Percentiles rank a stretch among this genome's conserved stretches.
Conservation (phyloP, 2,888 invertebrate genomes). For the Phortica okadai region DNA sequence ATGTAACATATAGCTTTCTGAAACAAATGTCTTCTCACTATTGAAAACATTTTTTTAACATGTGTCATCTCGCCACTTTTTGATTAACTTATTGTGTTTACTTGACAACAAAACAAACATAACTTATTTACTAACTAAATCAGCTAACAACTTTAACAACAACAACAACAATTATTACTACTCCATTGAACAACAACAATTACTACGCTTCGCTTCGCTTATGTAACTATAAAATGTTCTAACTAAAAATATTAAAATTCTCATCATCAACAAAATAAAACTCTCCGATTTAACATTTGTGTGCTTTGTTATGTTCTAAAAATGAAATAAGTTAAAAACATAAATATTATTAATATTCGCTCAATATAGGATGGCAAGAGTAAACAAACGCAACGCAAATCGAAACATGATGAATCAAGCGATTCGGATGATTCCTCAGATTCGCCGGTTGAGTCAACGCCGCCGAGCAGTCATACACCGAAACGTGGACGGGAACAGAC, state of each 20-base stretch:
- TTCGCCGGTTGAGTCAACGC: slow-evolving; percentile 68
- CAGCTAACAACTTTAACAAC: background rate
- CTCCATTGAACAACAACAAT: slow-evolving; percentile 11
- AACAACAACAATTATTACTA: background rate
- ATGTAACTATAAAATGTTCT: slow-evolving; percentile 23
- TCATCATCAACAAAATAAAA: background rate
- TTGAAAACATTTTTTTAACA: no score
- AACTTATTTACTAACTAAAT: background rate
- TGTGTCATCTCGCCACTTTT: no score
- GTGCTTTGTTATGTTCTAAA: background rate
- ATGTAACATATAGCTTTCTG: no score
- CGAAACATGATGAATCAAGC: slow-evolving; percentile 64
- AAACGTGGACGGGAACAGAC: slow-evolving; percentile 47
- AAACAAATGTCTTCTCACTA: no score
- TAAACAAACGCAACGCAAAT: slow-evolving; percentile 47
- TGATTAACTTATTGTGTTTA: no score
- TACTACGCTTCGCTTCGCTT: background rate
- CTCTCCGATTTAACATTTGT: background rate
- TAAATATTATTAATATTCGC: no score
- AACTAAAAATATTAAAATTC: slow-evolving; percentile 25
- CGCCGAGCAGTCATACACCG: slow-evolving; percentile 55
- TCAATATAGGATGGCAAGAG: slow-evolving; percentile 40
- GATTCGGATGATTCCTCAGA: slow-evolving; percentile 74
- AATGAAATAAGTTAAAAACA: background rate
- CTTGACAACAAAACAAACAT: background rate